Base-by-base conservation (phyloP, 2,797 vertebrate genomes). In the Parotocinclus haroldoi region DNA sequence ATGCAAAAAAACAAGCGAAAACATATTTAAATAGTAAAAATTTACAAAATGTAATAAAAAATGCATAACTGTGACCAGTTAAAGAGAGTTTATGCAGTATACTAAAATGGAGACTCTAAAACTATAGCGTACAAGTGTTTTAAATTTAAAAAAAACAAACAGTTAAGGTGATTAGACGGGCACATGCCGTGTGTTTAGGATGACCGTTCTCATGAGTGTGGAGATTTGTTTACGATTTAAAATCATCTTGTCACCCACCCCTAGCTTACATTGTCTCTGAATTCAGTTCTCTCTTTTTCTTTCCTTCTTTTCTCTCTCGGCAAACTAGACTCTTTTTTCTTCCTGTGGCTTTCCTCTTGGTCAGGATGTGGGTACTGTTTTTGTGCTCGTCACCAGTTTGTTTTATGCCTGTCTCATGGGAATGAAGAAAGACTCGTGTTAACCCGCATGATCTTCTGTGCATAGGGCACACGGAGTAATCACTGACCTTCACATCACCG, bases 311-410 rank as follows among this genome's bases (percentile, higher is more conserved):
- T 38, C 72, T 46, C 51, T 46, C 68, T 62, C 16, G n/a, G 60
- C 57, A 72, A 61, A 61, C 70, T 76, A 79, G 78, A 73, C 65
- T 39, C 49, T 78, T 42, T 74, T 60, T 77, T 57, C 63, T 66
- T 51, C 69, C 40, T 61, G 54, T 50, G 71, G 71, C 57, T 62
- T 68, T 62, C 52, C 58, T 66, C 44, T 74, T 63, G 68, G 61
- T 74, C 61, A 65, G 63, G 72, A 82, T 78, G 77, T 80, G 75
- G 77, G 75, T 78, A 78, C 61, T 75, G 60, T 49, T 57, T 75
- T 66, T 66, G 69, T 72, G 16, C 9, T 66, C 17, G 57, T 69
- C 59, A 42, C 4, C 16, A 40, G 45, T 67, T 13, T 63, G 48
- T 70, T 42, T 63, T 9, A 12, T 66, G 50, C 69, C 1, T 55